phyloP scores from a whole-genome alignment of 1,140 invertebrate species.

The Drosophila asahinai region DNA sequence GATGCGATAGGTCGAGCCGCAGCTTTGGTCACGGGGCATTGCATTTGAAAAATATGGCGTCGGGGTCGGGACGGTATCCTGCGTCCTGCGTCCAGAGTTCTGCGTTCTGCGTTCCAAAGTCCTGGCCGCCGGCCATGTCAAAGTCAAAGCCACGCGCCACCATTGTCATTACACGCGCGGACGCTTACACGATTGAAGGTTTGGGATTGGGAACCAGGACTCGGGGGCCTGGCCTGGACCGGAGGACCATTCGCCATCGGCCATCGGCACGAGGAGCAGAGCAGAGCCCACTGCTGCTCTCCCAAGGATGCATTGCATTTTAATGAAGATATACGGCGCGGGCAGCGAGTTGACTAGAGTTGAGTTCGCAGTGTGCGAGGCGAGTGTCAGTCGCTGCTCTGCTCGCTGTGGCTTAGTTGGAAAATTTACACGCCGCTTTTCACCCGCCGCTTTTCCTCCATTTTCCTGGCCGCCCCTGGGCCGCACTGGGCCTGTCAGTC shows the following conservation, averaged over 20 bases:
- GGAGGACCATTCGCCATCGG: conserved; percentile 35
- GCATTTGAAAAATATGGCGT: conserved; percentile 59
- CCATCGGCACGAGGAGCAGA: conserved; percentile 16
- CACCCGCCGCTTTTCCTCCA: conserved; percentile 22
- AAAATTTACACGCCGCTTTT: conserved; percentile 54
- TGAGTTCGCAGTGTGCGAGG: conserved; percentile 19
- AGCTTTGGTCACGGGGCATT: conserved; percentile 65
- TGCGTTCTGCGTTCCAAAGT: conserved; percentile 15
- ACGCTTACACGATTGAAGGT: conserved; percentile 73
- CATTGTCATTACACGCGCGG: conserved; percentile 81
- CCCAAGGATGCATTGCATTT: conserved; percentile 78
- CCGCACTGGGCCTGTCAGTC: conserved; percentile 33
- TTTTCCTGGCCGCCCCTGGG: neutral
- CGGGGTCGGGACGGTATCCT: conserved; percentile 1
- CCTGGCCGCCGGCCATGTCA: conserved; percentile 65
- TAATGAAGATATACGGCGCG: conserved; percentile 75
- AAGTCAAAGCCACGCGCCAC: conserved; percentile 79
- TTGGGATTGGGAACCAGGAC: conserved; percentile 42
- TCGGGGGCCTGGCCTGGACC: neutral
- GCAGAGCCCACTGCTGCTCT: conserved; percentile 24
- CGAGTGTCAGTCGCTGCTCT: conserved; percentile 51
- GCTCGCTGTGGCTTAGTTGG: conserved; percentile 65
- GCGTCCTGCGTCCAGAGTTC: conserved; percentile 4
- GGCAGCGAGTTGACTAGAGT: conserved; percentile 32
- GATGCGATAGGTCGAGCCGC: conserved; percentile 55